Evolutionary conservation across 1,140 invertebrate species (phyloP).

Genomic region (Drosophila parvula): DNA sequence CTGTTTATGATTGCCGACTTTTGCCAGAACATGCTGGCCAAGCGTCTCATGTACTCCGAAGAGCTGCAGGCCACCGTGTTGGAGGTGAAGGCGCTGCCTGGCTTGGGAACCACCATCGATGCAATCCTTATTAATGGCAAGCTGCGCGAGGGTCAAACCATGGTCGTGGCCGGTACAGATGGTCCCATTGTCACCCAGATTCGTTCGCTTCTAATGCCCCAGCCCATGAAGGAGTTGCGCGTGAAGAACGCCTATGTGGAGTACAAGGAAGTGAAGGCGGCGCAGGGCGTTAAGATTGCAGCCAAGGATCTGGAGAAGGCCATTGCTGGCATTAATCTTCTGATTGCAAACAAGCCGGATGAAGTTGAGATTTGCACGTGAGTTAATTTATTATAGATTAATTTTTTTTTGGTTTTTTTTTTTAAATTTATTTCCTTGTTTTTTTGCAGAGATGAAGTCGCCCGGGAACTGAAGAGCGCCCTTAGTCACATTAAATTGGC

Average conservation of each 20-base stretch:
- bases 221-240: slow-evolving; percentile 98
- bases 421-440: not conserved
- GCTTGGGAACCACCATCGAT: slow-evolving; percentile 99
- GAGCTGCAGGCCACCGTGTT: slow-evolving; percentile 98
- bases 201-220: slow-evolving; percentile 97
- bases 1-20: slow-evolving; percentile 96
- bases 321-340: slow-evolving; percentile 95
- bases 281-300: slow-evolving; percentile 99
- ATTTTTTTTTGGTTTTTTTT: not conserved
- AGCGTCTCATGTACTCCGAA: slow-evolving; percentile 95
- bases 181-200: slow-evolving; percentile 99
- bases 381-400: slow-evolving; percentile 15
- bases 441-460: slow-evolving; percentile 90
- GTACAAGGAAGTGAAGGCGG: slow-evolving; percentile 96
- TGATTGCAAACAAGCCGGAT: slow-evolving; percentile 95
- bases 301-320: slow-evolving; percentile 99
- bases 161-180: slow-evolving; percentile 98
- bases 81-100: slow-evolving; percentile 99
- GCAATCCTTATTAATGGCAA: slow-evolving; percentile 98
- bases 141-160: slow-evolving; percentile 95
- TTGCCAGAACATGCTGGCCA: slow-evolving; percentile 95
- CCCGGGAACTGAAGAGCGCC: slow-evolving; percentile 92
- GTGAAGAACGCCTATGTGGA: slow-evolving; percentile 99
- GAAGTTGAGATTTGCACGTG: slow-evolving; percentile 93
- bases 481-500: slow-evolving; percentile 96